Base-by-base conservation (phyloP, 2,797 vertebrate genomes). In the Prunella strophiata region DNA sequence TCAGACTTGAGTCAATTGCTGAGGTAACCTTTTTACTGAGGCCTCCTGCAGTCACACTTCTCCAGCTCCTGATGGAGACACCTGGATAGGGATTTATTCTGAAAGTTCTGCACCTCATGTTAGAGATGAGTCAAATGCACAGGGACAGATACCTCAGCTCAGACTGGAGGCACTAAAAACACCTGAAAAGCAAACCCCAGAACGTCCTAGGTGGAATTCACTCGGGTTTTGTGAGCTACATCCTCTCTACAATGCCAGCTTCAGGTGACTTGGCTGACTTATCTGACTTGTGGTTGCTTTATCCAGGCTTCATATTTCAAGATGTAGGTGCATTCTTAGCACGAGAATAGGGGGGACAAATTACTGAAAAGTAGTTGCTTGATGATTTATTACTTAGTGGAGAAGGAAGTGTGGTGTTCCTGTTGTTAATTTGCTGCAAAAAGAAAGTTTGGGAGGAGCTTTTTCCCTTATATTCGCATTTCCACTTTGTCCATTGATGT, bases 221-320 rank as follows among this genome's bases (percentile, higher is more conserved):
- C 21, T 47, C 0, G 0, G 5, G 12, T 2, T 34, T 3, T 38
- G 7, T 34, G 34, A 86, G 16, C 10, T 29, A 25, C 36, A 65
- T n/a, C 36, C 19, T 54, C 30, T 84, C 62, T 48, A 32, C 19
- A 55, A 4, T 23, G n/a, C 40, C 22, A 45, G 13, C n/a, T 54
- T 65, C 4, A 10, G 32, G 25, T 1, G 4, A 55, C 48, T 51
- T 4, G 0, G 22, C n/a, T 57, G 40, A 58, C 27, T 54, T 25
- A 20, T 8, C 40, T 30, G 15, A 7, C 5, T 32, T 26, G 6
- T 32, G 20, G 29, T 57, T 70, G 30, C n/a, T 76, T 61, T 36
- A 42, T 59, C 12, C 59, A 63, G 68, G 27, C 4, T 67, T 20
- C 11, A 25, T 2, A 13, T 72, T 70, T 87, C n/a, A 62, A 66